Evolutionary conservation across 2,113 vertebrate species (phyloP), one percentile per base, ranked within the genome.

Genomic region (Xenopus laevis): DNA sequence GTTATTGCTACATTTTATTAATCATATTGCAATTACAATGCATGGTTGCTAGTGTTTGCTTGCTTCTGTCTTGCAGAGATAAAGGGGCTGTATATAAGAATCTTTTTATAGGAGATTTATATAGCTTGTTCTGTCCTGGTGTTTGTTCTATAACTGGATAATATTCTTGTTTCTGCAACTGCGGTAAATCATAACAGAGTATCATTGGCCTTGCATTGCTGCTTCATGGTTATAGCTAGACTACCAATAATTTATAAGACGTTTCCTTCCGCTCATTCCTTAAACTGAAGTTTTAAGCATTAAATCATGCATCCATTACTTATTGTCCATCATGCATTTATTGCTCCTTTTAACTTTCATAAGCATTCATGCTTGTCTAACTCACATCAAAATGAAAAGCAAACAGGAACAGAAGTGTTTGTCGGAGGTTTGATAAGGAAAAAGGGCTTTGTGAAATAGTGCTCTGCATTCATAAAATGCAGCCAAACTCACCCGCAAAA

Each of bases 271-370:
- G 13, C 15, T 40, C 27, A 17, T 15, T 11, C 27, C 7, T 18
- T 50, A 10, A 50, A 50, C 47, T 46, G 7, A 40, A 40, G 17
- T 45, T 65, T 46, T 65, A 65, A 65, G 8, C 63, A 65, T 46
- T 65, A 65, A 65, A 65, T 65, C 17, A 13, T 7, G 0, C n/a
- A 11, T 46, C 18, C 33, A 46, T 65, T 46, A 20, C 44, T 46
- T 45, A 65, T 46, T 65, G 63, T 47, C n/a, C n/a, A 20, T 65
- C 17, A 64, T 40, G 63, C 11, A 17, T 65, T 46, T n/a, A 13
- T 1, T n/a, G 63, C 1, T 17, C 10, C 33, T 65, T 65, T 65
- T 65, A 1, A 18, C 63, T 65, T 10, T 12, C 33, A 65, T 6
- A 47, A 33, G 40, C 63, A 46, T 12, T 20, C 63, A 65, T 46